A percentile compares a stretch with the other conserved stretches of the same genome.
Evolutionary conservation across 2,888 invertebrate genomes (phyloP).

Genomic region (Rhagonycha lutea): DNA sequence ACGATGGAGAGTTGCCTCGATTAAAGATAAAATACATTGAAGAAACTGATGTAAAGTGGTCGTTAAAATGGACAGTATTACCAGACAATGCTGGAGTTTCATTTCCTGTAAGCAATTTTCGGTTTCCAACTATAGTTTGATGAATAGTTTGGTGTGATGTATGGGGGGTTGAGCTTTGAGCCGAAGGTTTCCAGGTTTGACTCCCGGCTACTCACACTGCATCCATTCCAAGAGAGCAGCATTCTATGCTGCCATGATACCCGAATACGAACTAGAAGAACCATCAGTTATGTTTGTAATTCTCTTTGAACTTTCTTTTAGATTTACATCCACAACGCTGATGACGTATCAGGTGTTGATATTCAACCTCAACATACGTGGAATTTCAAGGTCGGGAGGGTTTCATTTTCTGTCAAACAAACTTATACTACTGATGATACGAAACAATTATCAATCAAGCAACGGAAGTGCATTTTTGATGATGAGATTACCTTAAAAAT

Average conservation of each 20-base stretch:
- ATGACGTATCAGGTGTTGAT: constrained; percentile 72
- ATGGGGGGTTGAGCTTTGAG: no score
- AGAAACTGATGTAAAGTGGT: constrained; percentile 71
- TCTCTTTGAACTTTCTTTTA: constrained; percentile 37
- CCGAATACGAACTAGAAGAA: no score
- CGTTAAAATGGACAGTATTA: constrained; percentile 57
- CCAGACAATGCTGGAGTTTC: constrained; percentile 8
- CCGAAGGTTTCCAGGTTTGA: no score
- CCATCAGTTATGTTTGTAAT: neutral
- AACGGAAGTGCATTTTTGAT: constrained; percentile 73
- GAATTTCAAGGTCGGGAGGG: constrained; percentile 64
- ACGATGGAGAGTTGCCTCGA: constrained; percentile 53
- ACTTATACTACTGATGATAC: constrained; percentile 79
- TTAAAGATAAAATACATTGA: constrained; percentile 62
- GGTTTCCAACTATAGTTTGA: no score
- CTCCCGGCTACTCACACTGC: no score
- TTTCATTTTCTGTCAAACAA: constrained; percentile 73
- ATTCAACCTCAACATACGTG: constrained; percentile 72
- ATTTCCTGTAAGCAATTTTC: constrained; percentile 15
- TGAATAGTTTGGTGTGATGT: no score
- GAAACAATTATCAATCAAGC: constrained; percentile 67
- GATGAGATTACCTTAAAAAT: constrained; percentile 67
- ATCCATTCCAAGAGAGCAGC: neutral
- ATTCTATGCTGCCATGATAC: neutral
- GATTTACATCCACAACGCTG: constrained; percentile 70